These are phyloP conservation scores for Standfussiana lucernea DNA, from an alignment of 2,888 invertebrate species.

Conservation along the genomic window DNA sequence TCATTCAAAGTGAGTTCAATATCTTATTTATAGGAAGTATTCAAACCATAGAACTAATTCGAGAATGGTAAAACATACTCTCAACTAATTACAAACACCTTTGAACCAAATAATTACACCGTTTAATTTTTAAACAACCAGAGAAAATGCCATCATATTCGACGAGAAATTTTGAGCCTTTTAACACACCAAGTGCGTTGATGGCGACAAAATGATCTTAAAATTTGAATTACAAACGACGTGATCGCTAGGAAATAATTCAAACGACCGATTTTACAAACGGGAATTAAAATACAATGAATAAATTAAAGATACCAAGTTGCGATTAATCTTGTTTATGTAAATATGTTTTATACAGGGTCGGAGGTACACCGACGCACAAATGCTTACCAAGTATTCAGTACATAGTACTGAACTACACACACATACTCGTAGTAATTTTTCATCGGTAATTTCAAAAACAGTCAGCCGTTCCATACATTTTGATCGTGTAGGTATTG, in stretches of 20 bases:
- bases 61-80: background rate
- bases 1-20: too few relatives aligned
- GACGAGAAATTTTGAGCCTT: slow-evolving; percentile 42
- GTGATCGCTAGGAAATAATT: slow-evolving; percentile 60
- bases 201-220: slow-evolving; percentile 59
- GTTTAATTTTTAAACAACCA: slow-evolving; percentile 31
- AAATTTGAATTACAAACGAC: slow-evolving; percentile 69
- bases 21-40: too few relatives aligned
- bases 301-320: slow-evolving; percentile 62
- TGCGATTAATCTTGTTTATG: slow-evolving; percentile 53
- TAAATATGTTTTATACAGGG: slow-evolving; percentile 32
- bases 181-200: slow-evolving; percentile 53
- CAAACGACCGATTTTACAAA: slow-evolving; percentile 48
- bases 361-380: too few relatives aligned
- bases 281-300: slow-evolving; percentile 68
- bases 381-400: too few relatives aligned
- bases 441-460: too few relatives aligned
- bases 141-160: slow-evolving; percentile 24
- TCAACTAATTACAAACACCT: slow-evolving; percentile 5
- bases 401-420: too few relatives aligned
- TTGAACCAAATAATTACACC: slow-evolving; percentile 32
- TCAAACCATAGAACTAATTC: background rate
- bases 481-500: too few relatives aligned
- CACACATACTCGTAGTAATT: too few relatives aligned
- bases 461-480: too few relatives aligned